Base-by-base conservation (phyloP, 92 coral and sea anemone genomes). In the Virgularia gustaviana region DNA sequence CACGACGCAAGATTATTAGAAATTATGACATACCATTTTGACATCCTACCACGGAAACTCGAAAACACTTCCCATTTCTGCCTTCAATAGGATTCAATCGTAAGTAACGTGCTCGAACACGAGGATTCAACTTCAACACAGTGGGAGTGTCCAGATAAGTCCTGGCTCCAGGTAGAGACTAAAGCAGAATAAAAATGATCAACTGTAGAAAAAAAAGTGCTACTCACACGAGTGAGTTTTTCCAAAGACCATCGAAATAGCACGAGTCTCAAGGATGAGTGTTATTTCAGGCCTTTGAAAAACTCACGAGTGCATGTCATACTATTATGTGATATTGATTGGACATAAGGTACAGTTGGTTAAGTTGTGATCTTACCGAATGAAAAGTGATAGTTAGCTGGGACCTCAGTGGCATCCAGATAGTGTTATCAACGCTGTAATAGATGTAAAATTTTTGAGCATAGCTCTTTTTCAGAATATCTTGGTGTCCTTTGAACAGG, bases 101-200 rank as follows among this genome's bases (percentile, higher is more conserved):
- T 39, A 91, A 62, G 57, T 73, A 83, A 49, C 96, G 86, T 2
- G 97, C 97, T 6, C 96, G 95, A 49, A 91, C 73, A 25, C 97
- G 86, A 30, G 97, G 97, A 47, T 84, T 91, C 22, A 91, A 76
- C n/a, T n/a, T n/a, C n/a, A n/a, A n/a, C n/a, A n/a, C n/a, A n/a
- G 4, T 72, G 81, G 25, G 85, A 91, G 13, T 85, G 83, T 0
- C 63, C 75, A 10, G 81, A 72, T 6, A n/a, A n/a, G n/a, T n/a
- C n/a, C n/a, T n/a, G n/a, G n/a, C n/a, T n/a, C n/a, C n/a, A n/a
- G n/a, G n/a, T n/a, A n/a, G n/a, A n/a, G n/a, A n/a, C n/a, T n/a
- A n/a, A n/a, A n/a, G n/a, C 20, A 20, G 18, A 72, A 61, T 6
- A 8, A 56, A 33, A 57, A 34, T 38, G 15, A 35, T 23, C 12